Evolutionary conservation across 1,140 invertebrate species (phyloP), one percentile per base, ranked within the genome.

Genomic region (Apis dorsata): DNA sequence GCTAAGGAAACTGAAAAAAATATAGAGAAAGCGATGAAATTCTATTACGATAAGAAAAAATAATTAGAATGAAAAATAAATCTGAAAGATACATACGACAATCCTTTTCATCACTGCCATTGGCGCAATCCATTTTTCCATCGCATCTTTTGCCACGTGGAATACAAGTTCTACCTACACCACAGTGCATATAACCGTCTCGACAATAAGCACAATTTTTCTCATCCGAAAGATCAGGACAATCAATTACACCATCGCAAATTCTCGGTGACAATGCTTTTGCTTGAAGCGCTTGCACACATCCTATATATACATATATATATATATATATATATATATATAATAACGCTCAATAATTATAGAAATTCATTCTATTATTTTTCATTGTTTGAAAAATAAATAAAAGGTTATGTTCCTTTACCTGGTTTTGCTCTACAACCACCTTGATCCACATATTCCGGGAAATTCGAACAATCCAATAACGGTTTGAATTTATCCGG

Each of bases 191-290:
- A 55, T 95, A 95, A 62, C 95, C 95, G 66, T 94, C 93, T 1
- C 95, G 94, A 93, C 98, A 98, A 88, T 98, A 97, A 7, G 96
- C 94, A 90, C 97, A 98, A 59, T 95, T 95, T 51, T 95, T 95
- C 92, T 98, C 97, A 92, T 98, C 98, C 0, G 96, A 96, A 55
- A 97, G 95, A 93, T 98, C 97, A 13, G 96, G 95, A 91, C 98
- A 98, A 90, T 98, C 97, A 34, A 97, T 96, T 5, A 97, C 95
- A 10, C 97, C 97, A 90, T 98, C 98, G 88, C 98, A 98, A 34
- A 98, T 95, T 51, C 97, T 94, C 10, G 97, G 95, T 9, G 96
- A 96, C 79, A 97, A 92, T 0, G 96, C 97, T 86, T 96, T 95
- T 13, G 95, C 94, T 86, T 97, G 96, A 81, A 98, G 93, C 55